Conservation (phyloP, 2,888 invertebrate genomes). For the Agrotis puta region DNA sequence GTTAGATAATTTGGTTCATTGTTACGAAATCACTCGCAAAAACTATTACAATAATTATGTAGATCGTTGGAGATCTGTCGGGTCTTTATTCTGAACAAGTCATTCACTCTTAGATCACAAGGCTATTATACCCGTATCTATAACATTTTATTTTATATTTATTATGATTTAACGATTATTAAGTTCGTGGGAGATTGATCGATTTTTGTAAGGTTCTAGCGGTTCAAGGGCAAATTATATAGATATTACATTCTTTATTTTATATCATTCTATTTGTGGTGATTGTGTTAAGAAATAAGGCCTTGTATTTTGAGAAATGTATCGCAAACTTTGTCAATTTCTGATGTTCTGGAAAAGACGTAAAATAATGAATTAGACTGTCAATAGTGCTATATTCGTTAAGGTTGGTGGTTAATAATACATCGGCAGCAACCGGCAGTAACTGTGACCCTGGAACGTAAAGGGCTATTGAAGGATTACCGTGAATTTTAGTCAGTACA, state of each 20-base stretch:
- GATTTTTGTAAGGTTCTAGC: conserved; percentile 24
- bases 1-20: conserved; percentile 71
- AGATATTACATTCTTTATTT: conserved; percentile 15
- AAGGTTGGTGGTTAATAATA: background rate
- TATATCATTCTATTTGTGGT: conserved; percentile 15
- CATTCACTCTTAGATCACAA: conserved; percentile 71
- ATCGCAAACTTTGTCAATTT: background rate
- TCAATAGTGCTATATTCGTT: background rate
- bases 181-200: conserved; percentile 47
- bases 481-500: no score
- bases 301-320: conserved; percentile 16
- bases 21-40: conserved; percentile 71
- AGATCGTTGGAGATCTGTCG: conserved; percentile 44
- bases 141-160: conserved; percentile 52
- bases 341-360: conserved; percentile 1
- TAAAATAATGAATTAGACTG: background rate
- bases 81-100: conserved; percentile 62
- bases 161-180: conserved; percentile 24
- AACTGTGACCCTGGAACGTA: no score
- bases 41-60: conserved; percentile 66
- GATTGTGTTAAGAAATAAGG: conserved; percentile 21
- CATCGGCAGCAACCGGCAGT: no score
- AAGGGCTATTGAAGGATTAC: no score
- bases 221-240: conserved; percentile 38
- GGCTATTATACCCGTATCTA: conserved; percentile 66